Conservation (phyloP, 2,113 vertebrate genomes). For the Atrichornis clamosus region DNA sequence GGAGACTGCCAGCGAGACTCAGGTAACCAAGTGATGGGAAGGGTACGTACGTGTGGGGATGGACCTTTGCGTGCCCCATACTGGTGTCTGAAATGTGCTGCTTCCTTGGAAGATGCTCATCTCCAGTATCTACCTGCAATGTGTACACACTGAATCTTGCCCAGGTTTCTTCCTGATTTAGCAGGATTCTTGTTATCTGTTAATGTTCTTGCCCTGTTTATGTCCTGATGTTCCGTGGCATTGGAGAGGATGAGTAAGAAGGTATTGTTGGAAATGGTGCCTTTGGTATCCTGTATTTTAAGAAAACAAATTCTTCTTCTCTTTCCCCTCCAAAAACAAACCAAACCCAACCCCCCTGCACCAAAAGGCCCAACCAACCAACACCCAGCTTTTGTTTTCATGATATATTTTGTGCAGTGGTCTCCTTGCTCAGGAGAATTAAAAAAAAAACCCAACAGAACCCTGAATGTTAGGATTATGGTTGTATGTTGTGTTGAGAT, state of each 20-base stretch:
- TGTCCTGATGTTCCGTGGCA: not conserved
- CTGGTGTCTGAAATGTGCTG: not conserved
- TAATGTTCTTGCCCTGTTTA: not conserved
- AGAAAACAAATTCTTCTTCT: not conserved
- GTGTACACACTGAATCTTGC: not conserved
- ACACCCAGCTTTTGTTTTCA: not conserved
- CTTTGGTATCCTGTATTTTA: not conserved
- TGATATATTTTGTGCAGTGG: not conserved
- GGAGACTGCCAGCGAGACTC: constrained; percentile 40
- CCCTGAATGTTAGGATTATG: not conserved
- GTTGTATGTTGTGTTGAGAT: not conserved
- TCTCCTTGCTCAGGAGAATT: not conserved
- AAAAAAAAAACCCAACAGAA: not conserved
- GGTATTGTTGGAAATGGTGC: not conserved
- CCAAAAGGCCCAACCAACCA: not conserved
- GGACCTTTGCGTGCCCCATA: not conserved
- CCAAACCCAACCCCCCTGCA: too few relatives aligned
- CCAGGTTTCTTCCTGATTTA: not conserved
- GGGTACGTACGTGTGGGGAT: fast-evolving
- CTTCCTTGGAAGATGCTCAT: not conserved
- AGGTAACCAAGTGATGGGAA: constrained; percentile 79
- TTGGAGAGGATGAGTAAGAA: not conserved
- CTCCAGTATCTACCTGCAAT: not conserved
- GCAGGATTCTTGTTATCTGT: not conserved
- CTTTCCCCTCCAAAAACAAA: fast-evolving